Percentiles rank a stretch among this genome's conserved stretches.
These are phyloP conservation scores for Chymomyza fuscimana DNA, from an alignment of 2,888 invertebrate genomes.

Conservation along the genomic window DNA sequence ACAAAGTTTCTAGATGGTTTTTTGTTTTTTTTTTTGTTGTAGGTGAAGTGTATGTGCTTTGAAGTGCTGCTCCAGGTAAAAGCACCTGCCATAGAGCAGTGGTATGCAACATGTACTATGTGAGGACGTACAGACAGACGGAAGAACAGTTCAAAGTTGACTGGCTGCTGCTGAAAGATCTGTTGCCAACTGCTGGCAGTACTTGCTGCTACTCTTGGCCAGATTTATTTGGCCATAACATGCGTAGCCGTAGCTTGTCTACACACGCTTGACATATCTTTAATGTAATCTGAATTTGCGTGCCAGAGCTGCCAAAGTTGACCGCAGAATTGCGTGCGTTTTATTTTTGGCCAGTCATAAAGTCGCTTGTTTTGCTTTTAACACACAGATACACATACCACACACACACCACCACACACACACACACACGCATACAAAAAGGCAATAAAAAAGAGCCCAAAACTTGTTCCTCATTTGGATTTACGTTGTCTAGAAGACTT, in stretches of 20 bases:
- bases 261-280: constrained; percentile 52
- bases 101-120: neutral
- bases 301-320: constrained; percentile 37
- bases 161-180: constrained; percentile 37
- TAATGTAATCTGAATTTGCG: constrained; percentile 45
- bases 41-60: constrained; percentile 67
- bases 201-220: constrained; percentile 10
- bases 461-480: constrained; percentile 53
- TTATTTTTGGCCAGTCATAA: constrained; percentile 72
- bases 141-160: constrained; percentile 65
- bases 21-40: constrained; percentile 8
- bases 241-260: constrained; percentile 2
- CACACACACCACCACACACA: constrained; percentile 4
- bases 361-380: constrained; percentile 36
- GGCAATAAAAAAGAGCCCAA: constrained; percentile 36
- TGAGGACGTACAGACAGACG: constrained; percentile 6
- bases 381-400: constrained; percentile 27
- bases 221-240: constrained; percentile 34
- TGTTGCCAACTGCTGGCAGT: constrained; percentile 29
- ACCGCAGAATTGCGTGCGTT: constrained; percentile 63
- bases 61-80: constrained; percentile 46
- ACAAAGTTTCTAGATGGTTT: neutral
- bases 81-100: constrained; percentile 11
- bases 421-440: constrained; percentile 42
- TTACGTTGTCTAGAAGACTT: constrained; percentile 5